Evolutionary conservation across 2,888 invertebrate genomes (phyloP).

Genomic region (Ennomos quercinarius): DNA sequence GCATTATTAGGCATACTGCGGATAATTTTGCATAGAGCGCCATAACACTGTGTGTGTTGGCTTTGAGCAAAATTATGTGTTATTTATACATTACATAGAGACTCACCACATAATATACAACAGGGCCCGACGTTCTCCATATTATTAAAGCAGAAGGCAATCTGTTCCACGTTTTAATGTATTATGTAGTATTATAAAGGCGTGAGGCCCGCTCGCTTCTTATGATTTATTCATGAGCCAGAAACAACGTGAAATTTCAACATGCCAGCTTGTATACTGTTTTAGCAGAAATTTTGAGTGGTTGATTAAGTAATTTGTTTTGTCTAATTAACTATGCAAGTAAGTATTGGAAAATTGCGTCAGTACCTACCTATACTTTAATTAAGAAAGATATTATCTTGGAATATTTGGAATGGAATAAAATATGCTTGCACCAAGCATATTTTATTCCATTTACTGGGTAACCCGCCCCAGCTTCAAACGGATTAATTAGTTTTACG

Average conservation of each 20-base stretch:
- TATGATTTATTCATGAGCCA: constrained; percentile 84
- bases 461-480: too few species aligned
- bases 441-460: too few species aligned
- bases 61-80: constrained; percentile 18
- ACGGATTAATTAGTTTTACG: too few species aligned
- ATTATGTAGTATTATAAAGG: constrained; percentile 85
- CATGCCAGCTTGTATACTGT: constrained; percentile 68
- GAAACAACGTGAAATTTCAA: constrained; percentile 78
- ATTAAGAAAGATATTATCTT: too few species aligned
- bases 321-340: constrained; percentile 39
- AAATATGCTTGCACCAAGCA: too few species aligned
- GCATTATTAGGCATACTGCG: constrained; percentile 2
- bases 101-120: constrained; percentile 22
- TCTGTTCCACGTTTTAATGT: constrained; percentile 84
- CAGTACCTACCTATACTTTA: constrained; percentile 2
- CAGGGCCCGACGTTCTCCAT: constrained; percentile 43
- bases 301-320: constrained; percentile 75
- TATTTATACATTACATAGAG: constrained; percentile 23
- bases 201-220: constrained; percentile 78
- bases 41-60: constrained; percentile 47
- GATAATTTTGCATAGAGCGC: constrained; percentile 32
- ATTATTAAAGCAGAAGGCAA: constrained; percentile 82
- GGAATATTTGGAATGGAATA: too few species aligned
- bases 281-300: constrained; percentile 65
- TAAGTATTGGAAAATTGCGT: constrained; percentile 41